Evolutionary conservation across 2,797 vertebrate species (phyloP).

Genomic region (Pelochelys cantorii): DNA sequence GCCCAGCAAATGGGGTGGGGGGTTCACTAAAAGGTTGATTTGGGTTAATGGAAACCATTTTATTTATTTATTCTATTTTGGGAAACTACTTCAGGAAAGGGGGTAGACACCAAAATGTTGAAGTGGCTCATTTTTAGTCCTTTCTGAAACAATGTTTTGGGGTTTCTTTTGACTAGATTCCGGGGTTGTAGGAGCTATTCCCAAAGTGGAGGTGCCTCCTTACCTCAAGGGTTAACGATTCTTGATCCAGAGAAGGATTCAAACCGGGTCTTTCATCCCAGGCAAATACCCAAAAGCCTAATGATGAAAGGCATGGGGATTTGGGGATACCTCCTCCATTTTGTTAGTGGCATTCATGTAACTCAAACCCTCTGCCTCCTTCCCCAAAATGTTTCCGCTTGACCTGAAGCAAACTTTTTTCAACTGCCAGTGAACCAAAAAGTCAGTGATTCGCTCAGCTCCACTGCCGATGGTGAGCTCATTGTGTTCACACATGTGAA

Average conservation of each 20-base stretch:
- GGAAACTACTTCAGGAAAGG: not conserved
- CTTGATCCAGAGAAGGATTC: not conserved
- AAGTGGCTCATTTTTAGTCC: not conserved
- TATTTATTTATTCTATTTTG: not conserved
- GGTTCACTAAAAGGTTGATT: not conserved
- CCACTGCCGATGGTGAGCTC: not conserved
- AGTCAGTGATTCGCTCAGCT: not conserved
- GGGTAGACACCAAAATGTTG: too few relatives aligned
- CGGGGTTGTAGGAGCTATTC: too few relatives aligned
- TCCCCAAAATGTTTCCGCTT: not conserved
- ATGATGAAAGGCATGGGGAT: too few relatives aligned
- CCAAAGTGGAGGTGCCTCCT: not conserved
- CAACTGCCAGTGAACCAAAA: not conserved
- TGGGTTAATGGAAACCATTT: not conserved
- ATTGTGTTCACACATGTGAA: accelerated
- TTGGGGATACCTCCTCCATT: not conserved
- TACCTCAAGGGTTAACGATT: accelerated
- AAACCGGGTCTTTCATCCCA: not conserved
- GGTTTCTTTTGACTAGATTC: too few relatives aligned
- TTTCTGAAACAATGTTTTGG: not conserved
- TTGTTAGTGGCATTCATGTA: not conserved
- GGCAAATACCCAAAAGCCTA: not conserved
- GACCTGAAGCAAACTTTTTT: not conserved
- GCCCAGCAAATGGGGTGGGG: not conserved
- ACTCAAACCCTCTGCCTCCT: not conserved